Evolutionary conservation across 2,797 vertebrate genomes (phyloP), one percentile per base, ranked within the genome.

Genomic region (Manis crassicaudata): DNA sequence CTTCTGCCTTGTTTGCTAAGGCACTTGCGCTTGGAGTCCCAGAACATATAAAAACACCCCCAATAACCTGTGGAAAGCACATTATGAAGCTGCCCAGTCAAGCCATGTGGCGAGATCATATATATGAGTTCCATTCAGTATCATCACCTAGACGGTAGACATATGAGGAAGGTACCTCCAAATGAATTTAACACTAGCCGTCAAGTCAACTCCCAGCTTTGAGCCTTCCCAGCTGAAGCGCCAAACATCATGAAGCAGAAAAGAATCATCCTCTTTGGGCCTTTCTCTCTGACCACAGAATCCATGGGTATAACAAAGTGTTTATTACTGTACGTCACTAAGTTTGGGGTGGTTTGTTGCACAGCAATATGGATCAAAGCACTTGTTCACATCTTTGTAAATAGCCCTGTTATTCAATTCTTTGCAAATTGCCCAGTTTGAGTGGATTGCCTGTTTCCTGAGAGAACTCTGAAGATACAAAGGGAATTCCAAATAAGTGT

Each of bases 111-210:
- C 52, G 90, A 54, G 37, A 70, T 7, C 8, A 67, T 11, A 17
- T 9, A 14, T 8, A 46, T 0, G 0, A 73, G 18, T 17, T 60
- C 9, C 11, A 8, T 20, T 17, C 17, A 46, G 43, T 11, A 85
- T 56, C 3, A 11, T 20, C 56, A 68, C 35, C 43, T 23, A 76
- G 13, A 29, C 7, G n/a, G 20, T 65, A 83, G 65, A 65, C 40
- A 23, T 2, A 27, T 63, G 23, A 81, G 27, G 3, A 37, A 54
- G 60, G 65, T 23, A 7, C 7, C 77, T 82, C 80, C 35, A 50
- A 70, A 43, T 54, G 20, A 84, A 50, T 67, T 54, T 68, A 65
- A 80, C 4, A n/a, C 8, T 27, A 81, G 29, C 32, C 40, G 21
- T 54, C 21, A 84, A 68, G 37, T 40, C 11, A 72, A 23, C 20